Evolutionary conservation across 1,140 invertebrate genomes (phyloP), one percentile per base, ranked within the genome.

Genomic region (Lepidurus packardi): DNA sequence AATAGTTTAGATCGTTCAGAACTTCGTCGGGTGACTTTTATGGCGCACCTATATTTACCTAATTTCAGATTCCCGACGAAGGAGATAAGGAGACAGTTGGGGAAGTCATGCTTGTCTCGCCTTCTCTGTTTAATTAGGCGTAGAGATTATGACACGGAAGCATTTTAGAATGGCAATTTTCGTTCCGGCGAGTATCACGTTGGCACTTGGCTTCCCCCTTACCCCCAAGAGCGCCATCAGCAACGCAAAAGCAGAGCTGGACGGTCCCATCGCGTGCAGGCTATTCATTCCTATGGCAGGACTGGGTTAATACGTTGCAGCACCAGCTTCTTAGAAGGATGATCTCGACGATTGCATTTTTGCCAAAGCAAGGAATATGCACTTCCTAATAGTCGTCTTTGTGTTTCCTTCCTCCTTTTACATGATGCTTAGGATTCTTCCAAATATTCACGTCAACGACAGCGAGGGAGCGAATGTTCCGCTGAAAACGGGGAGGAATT

Each of bases 101-200:
- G 53, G 9, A 65, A 65, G 53, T 65, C 53, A 21, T 65, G 53
- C 53, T 65, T 65, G 21, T 65, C 53, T 13, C 16, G 21, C 53
- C 21, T 65, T 21, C 21, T 65, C 53, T 13, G 53, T 65, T 65
- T 65, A 65, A 65, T 65, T 65, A 65, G 53, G 53, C 53, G n/a
- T 65, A 65, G 53, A 65, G 13, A 21, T 65, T 65, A n/a, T 21
- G 8, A n/a, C 1, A 7, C 6, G 8, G 13, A 1, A 7, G 16
- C 13, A 7, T 21, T 65, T 65, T 65, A 16, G 53, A 9, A 1
- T 21, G 53, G 7, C 53, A 1, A 65, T 13, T 65, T 65, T 65
- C 53, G 53, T 65, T n/a, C 8, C 9, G 9, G 4, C n/a, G 21
- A 65, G 21, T 65, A 3, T 21, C 53, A 11, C 34, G 21, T 9